Conservation (phyloP, 2,113 vertebrate genomes). For the Macrotus californicus region DNA sequence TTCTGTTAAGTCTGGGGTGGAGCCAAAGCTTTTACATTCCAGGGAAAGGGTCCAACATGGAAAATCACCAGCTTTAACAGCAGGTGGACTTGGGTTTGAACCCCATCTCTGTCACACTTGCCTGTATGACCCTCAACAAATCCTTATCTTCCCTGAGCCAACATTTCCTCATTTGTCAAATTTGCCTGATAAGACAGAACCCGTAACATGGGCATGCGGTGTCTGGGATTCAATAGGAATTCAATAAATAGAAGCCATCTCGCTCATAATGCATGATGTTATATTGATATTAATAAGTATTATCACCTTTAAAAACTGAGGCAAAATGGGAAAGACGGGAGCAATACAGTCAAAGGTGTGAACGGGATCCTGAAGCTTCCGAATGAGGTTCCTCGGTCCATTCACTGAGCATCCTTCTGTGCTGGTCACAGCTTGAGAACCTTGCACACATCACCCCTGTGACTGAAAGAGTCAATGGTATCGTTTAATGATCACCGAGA, state of each 20-base stretch:
- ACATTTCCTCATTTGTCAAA: background rate
- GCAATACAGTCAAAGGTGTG: background rate
- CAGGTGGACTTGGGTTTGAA: background rate
- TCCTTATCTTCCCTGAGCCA: background rate
- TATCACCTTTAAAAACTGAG: background rate
- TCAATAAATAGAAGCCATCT: background rate
- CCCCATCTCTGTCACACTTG: background rate
- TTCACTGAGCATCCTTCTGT: background rate
- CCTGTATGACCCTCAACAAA: background rate
- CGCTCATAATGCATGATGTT: background rate
- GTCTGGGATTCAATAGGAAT: background rate
- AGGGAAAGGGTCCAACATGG: background rate
- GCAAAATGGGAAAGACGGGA: background rate
- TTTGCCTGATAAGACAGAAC: background rate
- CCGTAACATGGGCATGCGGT: rapidly evolving
- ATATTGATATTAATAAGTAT: background rate
- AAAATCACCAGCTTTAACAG: background rate
- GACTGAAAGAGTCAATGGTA: background rate
- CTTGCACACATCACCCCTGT: rapidly evolving
- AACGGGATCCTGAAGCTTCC: background rate
- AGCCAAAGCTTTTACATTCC: background rate
- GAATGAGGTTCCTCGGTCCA: background rate
- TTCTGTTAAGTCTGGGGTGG: background rate
- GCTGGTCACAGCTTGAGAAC: background rate
- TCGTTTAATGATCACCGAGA: background rate